Evolutionary conservation across 2,113 vertebrate genomes (phyloP), one percentile per base, ranked within the genome.

Genomic region (Damaliscus lunatus): DNA sequence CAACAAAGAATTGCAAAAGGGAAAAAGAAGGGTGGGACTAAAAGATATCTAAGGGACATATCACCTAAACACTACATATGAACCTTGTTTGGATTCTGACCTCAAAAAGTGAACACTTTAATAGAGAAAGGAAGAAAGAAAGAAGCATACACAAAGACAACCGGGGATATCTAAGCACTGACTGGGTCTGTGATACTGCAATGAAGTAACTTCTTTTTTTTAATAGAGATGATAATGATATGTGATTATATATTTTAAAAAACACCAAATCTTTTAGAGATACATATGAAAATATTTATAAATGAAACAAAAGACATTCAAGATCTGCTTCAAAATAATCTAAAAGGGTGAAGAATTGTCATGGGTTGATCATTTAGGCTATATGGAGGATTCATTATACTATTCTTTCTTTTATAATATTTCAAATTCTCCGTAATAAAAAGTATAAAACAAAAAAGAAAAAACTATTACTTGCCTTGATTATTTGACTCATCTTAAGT

Each of bases 351-450:
- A 13, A 43, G 31, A 74, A 84, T 93, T 13, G 9, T 27, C 29
- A 57, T 33, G 11, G 92, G 43, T 7, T 88, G 53, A 94, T 89
- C 17, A 92, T 2, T 62, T 27, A 89, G 91, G 12, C 3, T 84
- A 9, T 36, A 77, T 5, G 25, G 9, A 25, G 25, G 17, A 67
- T 60, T 96, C 52, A 82, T 92, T 91, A 89, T 14, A 94, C 36
- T 80, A 53, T 55, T 80, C 19, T 86, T 94, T 57, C 15, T 83
- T 95, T 57, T 95, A 8, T 43, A 95, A 92, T 67, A n/a, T 17
- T 96, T 95, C 36, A 89, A 96, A 93, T 53, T 88, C 21, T 87
- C n/a, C 6, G 8, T 36, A 62, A 90, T 80, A 53, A 88, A 96
- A 81, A 91, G 2, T 27, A 95, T 40, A 74, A 82, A 77, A 80